These are phyloP conservation scores for Callipepla squamata DNA, from an alignment of 2,113 vertebrate species.

Conservation along the genomic window DNA sequence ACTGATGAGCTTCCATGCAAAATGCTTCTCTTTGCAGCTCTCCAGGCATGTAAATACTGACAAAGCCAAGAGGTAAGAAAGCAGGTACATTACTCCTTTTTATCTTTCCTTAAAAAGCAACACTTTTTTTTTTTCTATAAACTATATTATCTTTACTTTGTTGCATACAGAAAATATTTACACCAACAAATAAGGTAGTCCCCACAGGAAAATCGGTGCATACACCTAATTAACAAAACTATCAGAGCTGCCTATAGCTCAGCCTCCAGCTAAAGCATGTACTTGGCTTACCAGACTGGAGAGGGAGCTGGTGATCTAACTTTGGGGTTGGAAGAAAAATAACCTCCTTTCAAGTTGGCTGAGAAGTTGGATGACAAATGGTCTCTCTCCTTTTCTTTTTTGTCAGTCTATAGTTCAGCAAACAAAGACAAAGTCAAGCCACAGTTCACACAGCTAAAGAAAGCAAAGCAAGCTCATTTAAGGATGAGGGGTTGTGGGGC, in stretches of 20 bases:
- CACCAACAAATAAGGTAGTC: not conserved
- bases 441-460: not conserved
- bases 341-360: slow-evolving; percentile 77
- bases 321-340: slow-evolving; percentile 82
- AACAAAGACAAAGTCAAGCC: slow-evolving; percentile 65
- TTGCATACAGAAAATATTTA: not conserved
- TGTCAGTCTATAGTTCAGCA: slow-evolving; percentile 74
- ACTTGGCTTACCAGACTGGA: slow-evolving; percentile 85
- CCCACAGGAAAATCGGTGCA: too few species aligned
- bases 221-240: not conserved
- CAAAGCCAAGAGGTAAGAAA: not conserved
- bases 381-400: slow-evolving; percentile 81
- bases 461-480: slow-evolving; percentile 26
- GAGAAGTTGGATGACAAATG: slow-evolving; percentile 84
- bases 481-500: not conserved
- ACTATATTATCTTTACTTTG: not conserved
- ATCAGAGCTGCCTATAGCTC: not conserved
- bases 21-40: not conserved
- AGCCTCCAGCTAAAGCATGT: not conserved
- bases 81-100: not conserved
- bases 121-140: not conserved
- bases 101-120: not conserved
- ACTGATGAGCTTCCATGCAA: not conserved
- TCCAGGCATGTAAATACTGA: not conserved
- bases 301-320: slow-evolving; percentile 81